Percentiles rank a stretch among this genome's conserved stretches.
phyloP scores from a whole-genome alignment of 1,140 invertebrate species.

The Marisa cornuarietis region DNA sequence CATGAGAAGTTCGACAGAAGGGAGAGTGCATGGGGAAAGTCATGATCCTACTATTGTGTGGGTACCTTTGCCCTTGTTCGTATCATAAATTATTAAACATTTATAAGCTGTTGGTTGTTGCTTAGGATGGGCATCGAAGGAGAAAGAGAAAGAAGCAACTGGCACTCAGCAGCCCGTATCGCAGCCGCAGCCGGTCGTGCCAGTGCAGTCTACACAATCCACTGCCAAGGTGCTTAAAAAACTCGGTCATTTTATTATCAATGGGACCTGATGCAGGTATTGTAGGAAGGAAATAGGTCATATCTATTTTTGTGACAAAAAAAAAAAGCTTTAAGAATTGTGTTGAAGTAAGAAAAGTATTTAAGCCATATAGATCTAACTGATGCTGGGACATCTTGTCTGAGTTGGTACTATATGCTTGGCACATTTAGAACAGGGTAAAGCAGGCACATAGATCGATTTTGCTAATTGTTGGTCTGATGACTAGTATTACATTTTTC shows the following conservation, averaged over 20 bases:
- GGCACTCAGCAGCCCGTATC: conserved; percentile 58
- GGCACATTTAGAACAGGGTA: too few species aligned
- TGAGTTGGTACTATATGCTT: too few species aligned
- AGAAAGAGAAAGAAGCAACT: conserved; percentile 62
- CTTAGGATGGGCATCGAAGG: conserved; percentile 77
- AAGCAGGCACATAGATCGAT: too few species aligned
- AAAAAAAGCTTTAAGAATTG: not conserved
- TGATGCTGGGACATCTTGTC: too few species aligned
- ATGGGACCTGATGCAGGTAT: not conserved
- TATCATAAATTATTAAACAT: too few species aligned
- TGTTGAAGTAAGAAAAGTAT: too few species aligned
- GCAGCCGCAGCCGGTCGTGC: conserved; percentile 63
- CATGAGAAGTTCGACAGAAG: too few species aligned
- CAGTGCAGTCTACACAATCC: conserved; percentile 56
- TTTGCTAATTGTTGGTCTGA: too few species aligned
- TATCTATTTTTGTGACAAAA: not conserved
- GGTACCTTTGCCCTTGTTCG: too few species aligned
- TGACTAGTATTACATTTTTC: not conserved
- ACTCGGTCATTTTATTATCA: not conserved
- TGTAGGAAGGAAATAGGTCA: not conserved
- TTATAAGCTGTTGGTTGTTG: not conserved
- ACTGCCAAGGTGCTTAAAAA: conserved; percentile 17
- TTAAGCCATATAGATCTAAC: too few species aligned
- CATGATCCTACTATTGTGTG: too few species aligned
- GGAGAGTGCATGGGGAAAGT: too few species aligned